These are phyloP conservation scores for Yponomeuta sedellus DNA, from an alignment of 2,888 invertebrate genomes.

Conservation along the genomic window DNA sequence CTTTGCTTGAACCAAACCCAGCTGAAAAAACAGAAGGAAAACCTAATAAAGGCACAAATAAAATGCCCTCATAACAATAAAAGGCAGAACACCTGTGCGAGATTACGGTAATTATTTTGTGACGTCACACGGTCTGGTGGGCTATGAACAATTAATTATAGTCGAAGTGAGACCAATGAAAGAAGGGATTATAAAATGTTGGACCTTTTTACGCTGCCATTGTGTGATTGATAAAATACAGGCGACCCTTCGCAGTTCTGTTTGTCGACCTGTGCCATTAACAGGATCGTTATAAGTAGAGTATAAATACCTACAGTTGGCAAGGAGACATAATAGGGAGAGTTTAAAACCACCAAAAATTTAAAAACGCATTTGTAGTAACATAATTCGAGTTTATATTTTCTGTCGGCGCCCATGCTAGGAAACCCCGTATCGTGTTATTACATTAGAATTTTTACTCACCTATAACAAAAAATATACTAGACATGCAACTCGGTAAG, in stretches of 20 bases:
- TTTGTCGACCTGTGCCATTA: too few species aligned
- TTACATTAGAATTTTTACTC: too few species aligned
- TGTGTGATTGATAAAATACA: background rate
- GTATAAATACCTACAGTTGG: too few species aligned
- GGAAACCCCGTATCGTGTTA: too few species aligned
- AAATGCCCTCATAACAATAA: background rate
- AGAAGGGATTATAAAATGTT: background rate
- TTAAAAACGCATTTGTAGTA: too few species aligned
- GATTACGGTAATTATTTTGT: constrained; percentile 3
- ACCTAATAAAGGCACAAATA: background rate
- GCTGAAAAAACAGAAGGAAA: background rate
- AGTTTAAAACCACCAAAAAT: too few species aligned
- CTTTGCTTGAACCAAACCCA: background rate
- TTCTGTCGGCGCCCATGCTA: too few species aligned
- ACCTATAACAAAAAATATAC: too few species aligned
- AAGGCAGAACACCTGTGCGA: background rate
- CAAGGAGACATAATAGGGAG: too few species aligned
- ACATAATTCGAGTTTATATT: too few species aligned
- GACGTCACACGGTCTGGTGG: background rate
- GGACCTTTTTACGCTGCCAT: background rate
- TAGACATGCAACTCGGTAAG: too few species aligned
- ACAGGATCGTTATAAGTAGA: too few species aligned
- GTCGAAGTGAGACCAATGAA: background rate
- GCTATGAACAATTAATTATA: background rate
- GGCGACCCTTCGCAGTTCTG: background rate